Evolutionary conservation across 2,797 vertebrate species (phyloP), one percentile per base, ranked within the genome.

Genomic region (Adrianichthys oophorus): DNA sequence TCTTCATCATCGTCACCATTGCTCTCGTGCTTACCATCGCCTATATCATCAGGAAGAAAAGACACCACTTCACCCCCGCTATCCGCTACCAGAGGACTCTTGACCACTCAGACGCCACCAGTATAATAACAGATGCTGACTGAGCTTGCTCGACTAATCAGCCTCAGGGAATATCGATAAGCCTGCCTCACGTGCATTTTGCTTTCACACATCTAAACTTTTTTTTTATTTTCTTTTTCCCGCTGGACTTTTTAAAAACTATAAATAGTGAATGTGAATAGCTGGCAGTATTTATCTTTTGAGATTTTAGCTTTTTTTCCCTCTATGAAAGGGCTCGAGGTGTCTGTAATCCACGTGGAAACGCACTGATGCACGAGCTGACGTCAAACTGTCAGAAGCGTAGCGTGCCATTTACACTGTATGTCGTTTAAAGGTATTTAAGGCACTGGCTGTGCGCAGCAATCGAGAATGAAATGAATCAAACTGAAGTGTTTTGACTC

Each of bases 61-160:
- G 69, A 18, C 3, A 58, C 12, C 24, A 72, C 49, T 88, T 91
- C 72, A 48, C 67, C 5, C 86, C 90, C 0, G 75, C 87, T 0
- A 78, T 93, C 7, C 92, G 92, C 44, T 93, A 93, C 74, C 73
- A 87, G 80, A 87, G 92, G 62, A 90, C 89, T 42, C 81, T 80
- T 0, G 88, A 93, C 15, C 89, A 92, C 0, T 41, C 48, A 0
- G 92, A 92, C 82, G 67, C 64, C 74, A 87, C 87, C 48, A 92
- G 89, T 76, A 92, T 92, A 49, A 82, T 93, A 49, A 78, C 85
- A 2, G 83, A 88, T 0, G 64, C 42, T 0, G 87, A 92, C 13
- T 91, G 71, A 91, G 43, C 32, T 19, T 15, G 56, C 49, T 41
- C 17, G 2, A 8, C 15, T 32, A 5, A 8, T 56, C 59, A 1